Percentiles rank a stretch among this genome's conserved stretches.
These are phyloP conservation scores for Sebastes diploproa DNA, from an alignment of 2,797 vertebrate genomes.

Conservation along the genomic window DNA sequence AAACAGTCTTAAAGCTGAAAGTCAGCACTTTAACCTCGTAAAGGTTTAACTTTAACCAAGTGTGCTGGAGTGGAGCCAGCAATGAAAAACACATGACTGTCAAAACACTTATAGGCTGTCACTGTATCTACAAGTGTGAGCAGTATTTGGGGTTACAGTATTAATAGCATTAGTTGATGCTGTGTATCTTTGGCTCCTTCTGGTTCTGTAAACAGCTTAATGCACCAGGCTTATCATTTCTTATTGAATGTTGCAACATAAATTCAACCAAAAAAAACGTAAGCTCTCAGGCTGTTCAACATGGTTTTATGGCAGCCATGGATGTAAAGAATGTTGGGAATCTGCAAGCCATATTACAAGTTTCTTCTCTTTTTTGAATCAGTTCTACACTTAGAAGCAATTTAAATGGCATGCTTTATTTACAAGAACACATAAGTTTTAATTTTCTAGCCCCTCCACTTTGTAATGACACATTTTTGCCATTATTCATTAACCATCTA, in stretches of 20 bases:
- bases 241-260: background rate
- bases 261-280: background rate
- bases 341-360: background rate
- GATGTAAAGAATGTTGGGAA: background rate
- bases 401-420: background rate
- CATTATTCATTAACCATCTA: conserved; percentile 9
- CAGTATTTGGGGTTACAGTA: background rate
- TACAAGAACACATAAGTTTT: background rate
- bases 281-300: background rate
- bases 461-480: background rate
- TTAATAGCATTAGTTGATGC: conserved; percentile 5
- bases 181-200: background rate
- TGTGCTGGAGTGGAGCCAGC: background rate
- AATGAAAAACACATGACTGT: background rate
- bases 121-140: background rate
- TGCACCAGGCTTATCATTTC: background rate
- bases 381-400: background rate
- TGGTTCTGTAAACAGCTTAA: background rate
- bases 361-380: background rate
- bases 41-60: too few relatives aligned
- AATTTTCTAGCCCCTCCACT: background rate
- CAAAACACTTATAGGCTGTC: background rate
- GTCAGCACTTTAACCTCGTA: background rate
- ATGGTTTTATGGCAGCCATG: background rate
- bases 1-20: background rate